phyloP scores from a whole-genome alignment of 35 echinoderm and acorn worm species.

The Ptychodera flava region DNA sequence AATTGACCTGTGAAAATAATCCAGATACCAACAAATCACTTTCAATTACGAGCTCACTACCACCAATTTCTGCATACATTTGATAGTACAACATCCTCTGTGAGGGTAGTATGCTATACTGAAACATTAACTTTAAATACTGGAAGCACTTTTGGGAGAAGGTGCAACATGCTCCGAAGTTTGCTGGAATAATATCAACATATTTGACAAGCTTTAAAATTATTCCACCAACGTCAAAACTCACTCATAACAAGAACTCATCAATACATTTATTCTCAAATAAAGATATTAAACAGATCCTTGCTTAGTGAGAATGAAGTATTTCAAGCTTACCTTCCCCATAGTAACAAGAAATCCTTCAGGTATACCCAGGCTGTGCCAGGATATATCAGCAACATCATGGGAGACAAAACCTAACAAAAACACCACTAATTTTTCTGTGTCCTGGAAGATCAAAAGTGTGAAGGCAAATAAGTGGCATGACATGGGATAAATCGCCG shows the following conservation, averaged over 20 bases:
- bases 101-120: background rate
- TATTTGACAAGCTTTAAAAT: too few species aligned
- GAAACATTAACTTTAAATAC: background rate
- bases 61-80: background rate
- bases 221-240: too few species aligned
- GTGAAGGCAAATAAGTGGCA: background rate
- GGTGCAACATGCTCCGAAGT: too few species aligned
- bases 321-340: slow-evolving; percentile 72
- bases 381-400: slow-evolving; percentile 72
- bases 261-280: too few species aligned
- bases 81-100: background rate
- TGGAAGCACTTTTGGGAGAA: too few species aligned
- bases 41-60: background rate
- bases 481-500: too few species aligned
- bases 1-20: slow-evolving; percentile 44
- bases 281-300: too few species aligned
- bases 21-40: background rate
- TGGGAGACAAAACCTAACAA: slow-evolving; percentile 62
- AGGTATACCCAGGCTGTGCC: slow-evolving; percentile 68
- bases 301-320: too few species aligned
- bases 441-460: slow-evolving; percentile 31
- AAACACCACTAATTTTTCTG: slow-evolving; percentile 61
- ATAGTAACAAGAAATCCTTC: slow-evolving; percentile 62
- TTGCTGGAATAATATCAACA: too few species aligned
- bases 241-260: too few species aligned